These are phyloP conservation scores for Brachypalpus laphriformis DNA, from an alignment of 2,888 invertebrate species.

Conservation along the genomic window DNA sequence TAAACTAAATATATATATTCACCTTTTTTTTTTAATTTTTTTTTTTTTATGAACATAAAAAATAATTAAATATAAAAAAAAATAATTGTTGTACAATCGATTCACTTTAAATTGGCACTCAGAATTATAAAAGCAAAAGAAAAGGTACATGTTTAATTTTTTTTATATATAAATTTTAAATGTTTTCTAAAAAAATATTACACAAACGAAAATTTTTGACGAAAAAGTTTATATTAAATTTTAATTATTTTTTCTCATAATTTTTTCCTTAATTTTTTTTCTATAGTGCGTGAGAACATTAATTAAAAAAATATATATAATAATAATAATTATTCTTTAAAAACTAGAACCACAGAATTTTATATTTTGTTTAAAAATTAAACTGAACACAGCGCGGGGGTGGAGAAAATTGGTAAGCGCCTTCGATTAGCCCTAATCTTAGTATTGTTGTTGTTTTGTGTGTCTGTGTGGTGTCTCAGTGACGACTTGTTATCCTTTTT, in stretches of 20 bases:
- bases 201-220: constrained; percentile 1
- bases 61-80: constrained; percentile 53
- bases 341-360: constrained; percentile 77
- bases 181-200: constrained; percentile 9
- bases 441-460: not conserved
- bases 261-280: constrained; percentile 50
- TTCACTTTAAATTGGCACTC: constrained; percentile 67
- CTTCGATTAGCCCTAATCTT: constrained; percentile 40
- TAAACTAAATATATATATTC: constrained; percentile 22
- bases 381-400: constrained; percentile 82
- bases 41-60: constrained; percentile 47
- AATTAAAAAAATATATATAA: constrained; percentile 36
- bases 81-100: constrained; percentile 54
- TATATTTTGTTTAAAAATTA: constrained; percentile 73
- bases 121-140: constrained; percentile 62
- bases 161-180: constrained; percentile 20
- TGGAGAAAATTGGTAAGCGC: constrained; percentile 73
- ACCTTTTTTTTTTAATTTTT: constrained; percentile 5
- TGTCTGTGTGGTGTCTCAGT: not conserved
- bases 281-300: constrained; percentile 52
- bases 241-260: constrained; percentile 37
- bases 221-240: constrained; percentile 45
- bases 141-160: constrained; percentile 64
- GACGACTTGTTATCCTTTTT: not conserved
- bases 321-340: constrained; percentile 73